phyloP scores from a whole-genome alignment of 2,113 vertebrate genomes.

The Microtus richardsoni region DNA sequence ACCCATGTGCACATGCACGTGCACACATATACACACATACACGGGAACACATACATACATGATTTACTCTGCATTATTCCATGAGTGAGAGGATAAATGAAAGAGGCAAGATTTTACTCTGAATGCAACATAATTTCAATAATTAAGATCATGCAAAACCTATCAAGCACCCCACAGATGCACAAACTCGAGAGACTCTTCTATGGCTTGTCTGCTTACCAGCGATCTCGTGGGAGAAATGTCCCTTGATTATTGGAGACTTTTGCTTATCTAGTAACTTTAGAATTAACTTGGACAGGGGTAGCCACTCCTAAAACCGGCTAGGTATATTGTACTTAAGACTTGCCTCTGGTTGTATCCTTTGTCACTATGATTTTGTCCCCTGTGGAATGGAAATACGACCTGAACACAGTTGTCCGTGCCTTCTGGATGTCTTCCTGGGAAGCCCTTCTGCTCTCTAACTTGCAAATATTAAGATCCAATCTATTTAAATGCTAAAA shows the following conservation, averaged over 20 bases:
- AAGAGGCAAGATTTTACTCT: conserved; percentile 7
- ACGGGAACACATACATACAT: neutral
- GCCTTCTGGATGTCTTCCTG: neutral
- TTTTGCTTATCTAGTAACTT: conserved; percentile 40
- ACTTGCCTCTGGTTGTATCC: neutral
- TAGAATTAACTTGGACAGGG: conserved; percentile 23
- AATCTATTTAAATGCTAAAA: conserved; percentile 29
- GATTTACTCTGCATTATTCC: neutral
- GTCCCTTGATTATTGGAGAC: neutral
- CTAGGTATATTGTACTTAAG: neutral
- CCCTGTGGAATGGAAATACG: neutral
- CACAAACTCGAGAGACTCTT: neutral
- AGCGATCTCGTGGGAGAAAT: neutral
- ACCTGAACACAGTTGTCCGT: neutral
- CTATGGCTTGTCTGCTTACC: neutral
- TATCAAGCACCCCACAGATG: neutral
- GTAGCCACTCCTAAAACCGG: neutral
- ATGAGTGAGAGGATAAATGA: neutral
- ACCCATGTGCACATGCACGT: no score
- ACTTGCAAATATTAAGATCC: neutral
- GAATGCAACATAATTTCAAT: conserved; percentile 10
- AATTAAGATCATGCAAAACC: neutral
- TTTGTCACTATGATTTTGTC: conserved; percentile 12
- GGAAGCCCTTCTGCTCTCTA: neutral
- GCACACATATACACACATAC: neutral